Base-by-base conservation (phyloP, 1,140 invertebrate genomes). In the Sycophila sp. region DNA sequence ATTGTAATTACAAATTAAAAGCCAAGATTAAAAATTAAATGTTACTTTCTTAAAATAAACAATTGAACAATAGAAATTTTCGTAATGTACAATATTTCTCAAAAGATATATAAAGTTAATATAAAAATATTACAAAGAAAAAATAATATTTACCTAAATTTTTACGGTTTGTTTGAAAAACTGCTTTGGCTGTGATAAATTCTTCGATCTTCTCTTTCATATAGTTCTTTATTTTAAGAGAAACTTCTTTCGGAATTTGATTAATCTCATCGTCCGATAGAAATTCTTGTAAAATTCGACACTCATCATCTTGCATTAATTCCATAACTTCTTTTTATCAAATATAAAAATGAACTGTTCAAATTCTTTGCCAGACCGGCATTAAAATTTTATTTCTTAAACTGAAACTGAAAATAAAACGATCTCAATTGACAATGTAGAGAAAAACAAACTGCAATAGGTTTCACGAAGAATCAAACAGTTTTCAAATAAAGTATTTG, bases 151-250 rank as follows among this genome's bases (percentile, higher is more conserved):
- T 74, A 92, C 91, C 90, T 72, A 89, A 83, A 80, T 87, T 88
- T 63, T 87, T 85, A 78, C 88, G 88, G 63, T 85, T 87, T 30
- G 88, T 89, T 80, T 92, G 90, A 71, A 89, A 88, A 19, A 92
- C 83, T 5, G 91, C 91, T 85, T 92, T 92, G 2, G 89, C 88
- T n/a, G 90, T 91, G 40, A 92, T 86, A 47, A 89, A 91, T 81
- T 92, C 90, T 76, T 91, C 90, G 75, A 91, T 90, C 81, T 89
- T 89, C 69, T 88, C 84, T 36, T 89, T 89, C 68, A 91, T 89
- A 76, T 88, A 89, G 2, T 78, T 77, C 69, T 90, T 88, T 38
- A 93, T 86, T 83, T 93, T 93, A 58, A 86, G 81, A 4, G 77
- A 79, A 34, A 88, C 78, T 67, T 78, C 81, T 15, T 77, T 76